These are phyloP conservation scores for Lumbricus terrestris DNA, from an alignment of 2,888 invertebrate genomes.

Conservation along the genomic window DNA sequence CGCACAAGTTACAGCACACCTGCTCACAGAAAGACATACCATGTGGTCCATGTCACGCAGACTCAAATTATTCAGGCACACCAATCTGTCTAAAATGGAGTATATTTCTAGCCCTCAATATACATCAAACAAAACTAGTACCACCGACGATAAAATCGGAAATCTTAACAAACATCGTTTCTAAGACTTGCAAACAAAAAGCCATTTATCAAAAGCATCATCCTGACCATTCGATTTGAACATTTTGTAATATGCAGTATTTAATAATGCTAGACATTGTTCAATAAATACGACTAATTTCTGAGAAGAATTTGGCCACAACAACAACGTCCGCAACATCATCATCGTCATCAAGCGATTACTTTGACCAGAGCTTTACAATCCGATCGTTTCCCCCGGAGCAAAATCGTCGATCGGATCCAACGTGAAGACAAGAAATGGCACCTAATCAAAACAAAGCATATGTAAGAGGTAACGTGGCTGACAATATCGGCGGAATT, in stretches of 20 bases:
- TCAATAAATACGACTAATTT: not conserved
- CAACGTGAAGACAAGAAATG: conserved; percentile 7
- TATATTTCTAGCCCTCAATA: not conserved
- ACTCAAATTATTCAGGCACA: no score
- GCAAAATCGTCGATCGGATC: not conserved
- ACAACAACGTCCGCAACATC: not conserved
- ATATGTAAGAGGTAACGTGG: not conserved
- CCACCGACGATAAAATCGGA: not conserved
- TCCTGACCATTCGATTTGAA: not conserved
- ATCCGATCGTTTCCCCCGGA: not conserved
- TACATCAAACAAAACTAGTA: not conserved
- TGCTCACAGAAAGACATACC: no score
- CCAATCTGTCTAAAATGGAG: not conserved
- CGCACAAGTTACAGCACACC: no score
- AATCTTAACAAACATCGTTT: not conserved
- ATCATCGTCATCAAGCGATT: not conserved
- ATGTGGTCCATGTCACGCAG: no score
- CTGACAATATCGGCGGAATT: no score
- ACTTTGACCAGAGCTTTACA: not conserved
- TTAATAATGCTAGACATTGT: not conserved
- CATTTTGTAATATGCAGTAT: not conserved
- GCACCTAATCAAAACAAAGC: not conserved
- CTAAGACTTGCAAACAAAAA: not conserved
- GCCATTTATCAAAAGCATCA: not conserved
- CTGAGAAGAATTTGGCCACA: not conserved